These are phyloP conservation scores for Canis aureus DNA, from an alignment of 2,113 vertebrate species.

Conservation along the genomic window DNA sequence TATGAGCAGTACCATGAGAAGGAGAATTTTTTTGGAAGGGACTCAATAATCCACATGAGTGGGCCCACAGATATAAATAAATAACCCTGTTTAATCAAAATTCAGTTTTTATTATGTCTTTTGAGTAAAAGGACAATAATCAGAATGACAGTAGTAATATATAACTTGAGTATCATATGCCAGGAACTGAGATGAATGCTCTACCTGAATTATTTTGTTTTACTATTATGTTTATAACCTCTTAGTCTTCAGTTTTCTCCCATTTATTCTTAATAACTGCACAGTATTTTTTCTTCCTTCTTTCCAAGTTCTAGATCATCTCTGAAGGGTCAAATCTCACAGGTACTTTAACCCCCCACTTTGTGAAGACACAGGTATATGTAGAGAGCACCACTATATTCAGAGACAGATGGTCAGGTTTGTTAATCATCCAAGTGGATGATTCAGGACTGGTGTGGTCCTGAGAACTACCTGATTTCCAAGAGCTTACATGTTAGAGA, in stretches of 20 bases:
- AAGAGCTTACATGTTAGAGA: neutral
- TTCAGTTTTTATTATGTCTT: neutral
- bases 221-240: neutral
- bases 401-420: neutral
- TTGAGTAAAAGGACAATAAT: neutral
- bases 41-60: neutral
- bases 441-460: fast-evolving
- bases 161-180: neutral
- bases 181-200: neutral
- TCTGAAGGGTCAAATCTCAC: neutral
- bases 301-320: neutral
- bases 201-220: neutral
- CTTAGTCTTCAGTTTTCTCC: neutral
- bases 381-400: neutral
- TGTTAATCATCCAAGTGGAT: neutral
- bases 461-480: neutral
- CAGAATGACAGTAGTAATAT: neutral
- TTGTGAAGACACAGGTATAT: neutral
- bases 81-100: neutral
- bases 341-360: neutral
- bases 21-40: neutral
- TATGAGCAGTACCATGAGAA: neutral
- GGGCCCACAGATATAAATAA: neutral
- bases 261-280: neutral
- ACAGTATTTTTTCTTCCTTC: neutral